Evolutionary conservation across 2,113 vertebrate species (phyloP).

Genomic region (Probosciger aterrimus): DNA sequence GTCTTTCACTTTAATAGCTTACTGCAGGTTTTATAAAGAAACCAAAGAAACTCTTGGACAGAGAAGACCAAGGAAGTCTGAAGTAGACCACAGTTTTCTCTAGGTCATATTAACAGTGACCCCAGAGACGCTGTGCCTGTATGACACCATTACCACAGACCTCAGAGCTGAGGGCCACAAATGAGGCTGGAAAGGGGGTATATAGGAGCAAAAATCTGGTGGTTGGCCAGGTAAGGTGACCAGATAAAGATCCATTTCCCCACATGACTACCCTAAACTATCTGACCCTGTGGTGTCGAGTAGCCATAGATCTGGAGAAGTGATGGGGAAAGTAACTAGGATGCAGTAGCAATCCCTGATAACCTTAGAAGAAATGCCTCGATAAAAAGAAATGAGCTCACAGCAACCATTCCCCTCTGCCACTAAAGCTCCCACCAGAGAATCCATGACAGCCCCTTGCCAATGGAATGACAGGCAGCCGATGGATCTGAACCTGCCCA

Average conservation of each 20-base stretch:
- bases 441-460: neutral
- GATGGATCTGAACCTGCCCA: neutral
- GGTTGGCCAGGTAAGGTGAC: neutral
- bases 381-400: neutral
- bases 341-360: neutral
- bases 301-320: neutral
- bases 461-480: accelerated
- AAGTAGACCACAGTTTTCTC: neutral
- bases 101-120: neutral
- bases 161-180: neutral
- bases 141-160: neutral
- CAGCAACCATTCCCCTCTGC: neutral
- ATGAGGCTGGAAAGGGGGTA: neutral
- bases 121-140: neutral
- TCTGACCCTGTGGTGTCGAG: too few relatives aligned
- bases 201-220: neutral
- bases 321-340: too few relatives aligned
- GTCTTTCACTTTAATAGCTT: neutral
- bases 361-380: neutral
- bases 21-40: neutral
- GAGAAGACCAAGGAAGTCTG: neutral
- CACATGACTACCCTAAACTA: neutral
- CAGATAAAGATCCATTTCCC: neutral
- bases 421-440: neutral
- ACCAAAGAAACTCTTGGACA: neutral